Base-by-base conservation (phyloP, 2,797 vertebrate species). In the Malurus splendens region DNA sequence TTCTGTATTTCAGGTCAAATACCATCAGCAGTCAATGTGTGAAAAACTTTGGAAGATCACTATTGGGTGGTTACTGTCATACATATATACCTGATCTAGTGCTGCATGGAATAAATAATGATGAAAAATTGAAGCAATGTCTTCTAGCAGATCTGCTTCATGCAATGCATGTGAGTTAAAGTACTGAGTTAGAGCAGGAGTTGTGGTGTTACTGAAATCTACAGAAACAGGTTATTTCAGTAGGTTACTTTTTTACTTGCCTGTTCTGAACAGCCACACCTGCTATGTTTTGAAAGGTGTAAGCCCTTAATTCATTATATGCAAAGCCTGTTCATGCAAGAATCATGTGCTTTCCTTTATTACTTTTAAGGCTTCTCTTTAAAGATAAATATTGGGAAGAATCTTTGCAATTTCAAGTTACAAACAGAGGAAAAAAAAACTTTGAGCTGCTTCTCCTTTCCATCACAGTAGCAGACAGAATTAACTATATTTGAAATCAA, bases 51-150 rank as follows among this genome's bases (percentile, higher is more conserved):
- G 98, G 98, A 86, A 97, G 97, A 71, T 98, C 98, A 0, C 97
- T 98, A 68, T 96, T 98, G 42, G 98, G 98, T 19, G 98, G 98
- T 55, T 98, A 98, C 92, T 98, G 98, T 89, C 96, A 97, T 44
- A 97, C 98, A 0, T 98, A 98, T 61, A 96, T 98, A 96, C 98
- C 98, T 27, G 98, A 98, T 75, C 96, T 98, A 65, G 98, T 98
- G 86, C 96, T 98, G 56, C 98, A 98, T 30, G 98, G 98, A 75
- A 96, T 97, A 89, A 89, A 94, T 91, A 98, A 95, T 1, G 97
- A 98, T 18, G 98, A 98, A 85, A 97, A 96, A 77, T 97, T 98
- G 60, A 98, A 95, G 74, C 97, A 98, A 71, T 97, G 97, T 90
- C 96, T 98, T 47, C 76, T 95, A 50, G 93, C 97, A 5, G 98